A percentile compares a stretch with the other conserved stretches of the same genome.
Conservation (phyloP, 2,113 vertebrate species). For the Mus spicilegus region DNA sequence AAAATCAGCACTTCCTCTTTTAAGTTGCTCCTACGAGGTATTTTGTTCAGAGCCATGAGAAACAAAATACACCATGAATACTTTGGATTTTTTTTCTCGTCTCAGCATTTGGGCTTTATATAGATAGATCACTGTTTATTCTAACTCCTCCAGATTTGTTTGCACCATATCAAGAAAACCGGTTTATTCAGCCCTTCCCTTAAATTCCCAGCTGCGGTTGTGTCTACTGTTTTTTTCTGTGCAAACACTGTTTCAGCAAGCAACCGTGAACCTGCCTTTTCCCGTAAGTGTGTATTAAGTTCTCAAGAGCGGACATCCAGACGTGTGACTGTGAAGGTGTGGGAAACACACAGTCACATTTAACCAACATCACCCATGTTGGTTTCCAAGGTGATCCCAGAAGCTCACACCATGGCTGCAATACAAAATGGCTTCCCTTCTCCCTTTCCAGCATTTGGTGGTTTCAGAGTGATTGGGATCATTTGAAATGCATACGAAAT, state of each 20-base stretch:
- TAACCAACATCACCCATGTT: background rate
- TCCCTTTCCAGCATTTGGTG: background rate
- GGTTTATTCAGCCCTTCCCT: background rate
- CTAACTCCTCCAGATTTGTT: background rate
- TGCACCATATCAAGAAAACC: background rate
- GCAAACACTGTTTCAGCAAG: background rate
- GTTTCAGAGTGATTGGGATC: background rate
- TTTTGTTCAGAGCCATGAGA: background rate
- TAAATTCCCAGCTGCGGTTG: background rate
- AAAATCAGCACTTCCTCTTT: no score
- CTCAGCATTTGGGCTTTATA: conserved; percentile 8
- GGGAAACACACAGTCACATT: background rate
- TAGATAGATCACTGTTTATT: background rate
- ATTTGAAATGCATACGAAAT: background rate
- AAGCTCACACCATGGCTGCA: background rate
- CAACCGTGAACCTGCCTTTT: background rate
- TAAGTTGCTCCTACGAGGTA: no score
- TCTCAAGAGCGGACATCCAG: background rate
- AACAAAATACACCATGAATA: background rate
- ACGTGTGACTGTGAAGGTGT: background rate
- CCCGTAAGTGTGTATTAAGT: background rate
- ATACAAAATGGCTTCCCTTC: background rate
- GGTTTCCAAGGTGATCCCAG: background rate
- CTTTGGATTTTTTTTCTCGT: background rate
- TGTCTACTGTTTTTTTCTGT: background rate